Percentiles rank a stretch among this genome's conserved stretches.
Evolutionary conservation across 2,113 vertebrate genomes (phyloP).

Genomic region (Pelmatolapia mariae): DNA sequence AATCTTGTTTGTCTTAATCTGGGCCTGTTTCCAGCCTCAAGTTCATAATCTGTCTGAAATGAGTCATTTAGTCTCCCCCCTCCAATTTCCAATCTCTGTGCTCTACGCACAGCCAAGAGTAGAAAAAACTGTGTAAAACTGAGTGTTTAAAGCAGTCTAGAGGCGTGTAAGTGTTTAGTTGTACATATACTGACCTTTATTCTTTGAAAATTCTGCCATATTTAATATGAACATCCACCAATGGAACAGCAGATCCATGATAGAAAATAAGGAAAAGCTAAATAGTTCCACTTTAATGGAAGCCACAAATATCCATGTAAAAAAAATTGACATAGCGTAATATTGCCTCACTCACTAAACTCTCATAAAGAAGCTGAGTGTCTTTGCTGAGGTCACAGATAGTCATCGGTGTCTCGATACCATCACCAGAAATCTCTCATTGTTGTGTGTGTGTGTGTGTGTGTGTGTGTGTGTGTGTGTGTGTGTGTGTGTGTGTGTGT

Average conservation of each 20-base stretch:
- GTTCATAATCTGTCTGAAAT: neutral
- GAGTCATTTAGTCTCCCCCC: fast-evolving
- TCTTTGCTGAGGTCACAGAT: neutral
- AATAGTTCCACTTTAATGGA: neutral
- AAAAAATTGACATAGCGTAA: neutral
- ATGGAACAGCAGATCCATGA: neutral
- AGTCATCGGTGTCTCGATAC: neutral
- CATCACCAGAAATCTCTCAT: neutral
- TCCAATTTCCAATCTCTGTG: fast-evolving
- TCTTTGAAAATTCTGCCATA: neutral
- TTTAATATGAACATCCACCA: neutral
- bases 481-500: neutral
- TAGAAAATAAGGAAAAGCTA: neutral
- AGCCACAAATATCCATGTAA: neutral
- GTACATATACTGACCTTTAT: neutral
- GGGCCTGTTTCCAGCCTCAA: neutral
- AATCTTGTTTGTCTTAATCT: neutral
- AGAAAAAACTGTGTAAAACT: fast-evolving
- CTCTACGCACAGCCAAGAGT: neutral
- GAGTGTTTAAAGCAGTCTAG: neutral
- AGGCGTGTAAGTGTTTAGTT: neutral
- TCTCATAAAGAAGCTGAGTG: fast-evolving
- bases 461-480: neutral
- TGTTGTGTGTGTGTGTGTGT: neutral
- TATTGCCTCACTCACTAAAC: neutral